Evolutionary conservation across 2,113 vertebrate genomes (phyloP).

Genomic region (Petrocephalus zakoni): DNA sequence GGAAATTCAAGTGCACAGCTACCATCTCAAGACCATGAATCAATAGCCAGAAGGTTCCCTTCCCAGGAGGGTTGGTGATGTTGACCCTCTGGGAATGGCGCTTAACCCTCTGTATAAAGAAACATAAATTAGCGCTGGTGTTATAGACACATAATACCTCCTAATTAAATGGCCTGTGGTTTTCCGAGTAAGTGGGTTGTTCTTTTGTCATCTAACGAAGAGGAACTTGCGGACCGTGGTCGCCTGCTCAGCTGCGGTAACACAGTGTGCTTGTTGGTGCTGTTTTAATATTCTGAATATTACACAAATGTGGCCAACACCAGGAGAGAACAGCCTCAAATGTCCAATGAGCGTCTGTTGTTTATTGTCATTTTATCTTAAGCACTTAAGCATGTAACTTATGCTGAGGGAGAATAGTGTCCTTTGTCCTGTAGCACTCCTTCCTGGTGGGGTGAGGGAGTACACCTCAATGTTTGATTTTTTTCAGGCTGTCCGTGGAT

Average conservation of each 20-base stretch:
- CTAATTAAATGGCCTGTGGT: neutral
- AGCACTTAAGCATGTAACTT: neutral
- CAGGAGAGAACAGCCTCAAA: neutral
- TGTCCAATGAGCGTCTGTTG: neutral
- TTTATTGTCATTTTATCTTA: neutral
- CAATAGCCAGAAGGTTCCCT: neutral
- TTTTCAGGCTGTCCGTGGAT: slow-evolving; percentile 76
- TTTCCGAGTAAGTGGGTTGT: neutral
- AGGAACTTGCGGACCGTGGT: neutral
- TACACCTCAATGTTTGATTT: neutral
- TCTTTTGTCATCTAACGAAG: neutral
- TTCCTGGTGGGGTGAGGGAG: slow-evolving; percentile 20
- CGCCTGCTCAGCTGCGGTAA: neutral
- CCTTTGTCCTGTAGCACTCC: neutral
- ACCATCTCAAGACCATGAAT: neutral
- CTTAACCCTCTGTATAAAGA: neutral
- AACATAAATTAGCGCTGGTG: neutral
- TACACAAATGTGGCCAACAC: neutral
- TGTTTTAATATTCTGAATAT: neutral
- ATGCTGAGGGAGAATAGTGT: neutral
- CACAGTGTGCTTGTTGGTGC: neutral
- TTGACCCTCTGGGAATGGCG: neutral
- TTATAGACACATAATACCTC: neutral
- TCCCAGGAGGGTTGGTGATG: neutral
- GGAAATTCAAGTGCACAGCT: neutral